Base-by-base conservation (phyloP, 1,140 invertebrate species). In the Maniola jurtina region DNA sequence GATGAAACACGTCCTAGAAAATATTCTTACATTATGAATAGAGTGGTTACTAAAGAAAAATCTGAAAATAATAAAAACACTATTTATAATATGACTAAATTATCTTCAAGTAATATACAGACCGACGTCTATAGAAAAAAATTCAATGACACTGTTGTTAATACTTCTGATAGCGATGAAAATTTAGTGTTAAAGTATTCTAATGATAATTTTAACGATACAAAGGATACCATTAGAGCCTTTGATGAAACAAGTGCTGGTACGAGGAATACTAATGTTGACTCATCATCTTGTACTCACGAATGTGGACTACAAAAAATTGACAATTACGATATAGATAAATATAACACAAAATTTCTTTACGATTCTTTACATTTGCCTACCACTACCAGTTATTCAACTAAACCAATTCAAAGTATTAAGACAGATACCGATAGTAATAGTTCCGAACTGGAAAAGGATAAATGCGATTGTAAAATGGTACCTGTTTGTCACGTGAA, bases 401-500 rank as follows among this genome's bases (percentile, higher is more conserved):
- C 45, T 8, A 65, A 59, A 35, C 15, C 48, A 33, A 57, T 10
- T 34, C 58, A 68, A 61, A 74, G 42, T 72, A 67, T 68, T 42
- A 47, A 50, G 47, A 16, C 65, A 25, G 55, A 71, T 13, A 70
- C 54, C 33, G 77, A 73, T 50, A 54, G 73, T 50, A 55, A 61
- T 14, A 61, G 55, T 15, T 61, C 66, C 13, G 25, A 55, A n/a
- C 58, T 63, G 40, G 25, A 67, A 38, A 65, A 70, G 4, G 66
- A 73, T 34, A 70, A 56, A 50, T 90, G 86, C 72, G 73, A 79
- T 42, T 90, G 88, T 68, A 74, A 79, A 70, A 80, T 72, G 71
- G 80, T 90, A 9, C 88, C 88, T 15, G 61, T 88, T 36, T 90
- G 86, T 82, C 86, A 90, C 56, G 83, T 90, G 0, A 90, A 90